Base-by-base conservation (phyloP, 2,113 vertebrate genomes). In the Chinchilla lanigera region DNA sequence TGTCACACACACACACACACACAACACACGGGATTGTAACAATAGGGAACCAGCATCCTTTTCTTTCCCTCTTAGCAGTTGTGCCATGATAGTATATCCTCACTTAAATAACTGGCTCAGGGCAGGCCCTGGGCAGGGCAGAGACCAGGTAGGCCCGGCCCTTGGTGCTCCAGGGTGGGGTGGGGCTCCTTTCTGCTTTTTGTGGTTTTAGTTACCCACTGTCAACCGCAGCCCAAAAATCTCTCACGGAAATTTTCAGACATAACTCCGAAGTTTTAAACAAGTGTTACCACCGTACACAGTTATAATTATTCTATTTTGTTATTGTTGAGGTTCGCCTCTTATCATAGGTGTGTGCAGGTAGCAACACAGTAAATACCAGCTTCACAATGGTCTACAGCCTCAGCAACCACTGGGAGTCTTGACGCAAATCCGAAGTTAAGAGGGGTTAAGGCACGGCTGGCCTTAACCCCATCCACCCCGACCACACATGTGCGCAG, bases 401-500 rank as follows among this genome's bases (percentile, higher is more conserved):
- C 38, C 6, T 60, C 47, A 41, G 80, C 3, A 8, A 28, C 56
- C 16, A 14, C 80, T 30, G 30, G n/a, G 38, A 69, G 38, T 60
- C 52, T 84, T 30, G 65, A 22, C 33, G 17, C 28, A 58, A 20
- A 44, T 83, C n/a, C 16, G 28, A 30, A n/a, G 16, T 35, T 5
- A 17, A 60, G 54, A 5, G 33, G 19, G 35, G 17, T n/a, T n/a
- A n/a, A n/a, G n/a, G n/a, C n/a, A n/a, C n/a, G n/a, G n/a, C n/a
- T n/a, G n/a, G n/a, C n/a, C n/a, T n/a, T n/a, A n/a, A 17, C 26
- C 26, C 47, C 38, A 3, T 10, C 2, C 10, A 12, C 3, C 38
- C 30, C 16, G 2, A 50, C 35, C 41, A 28, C 0, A 35, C 10
- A 10, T 19, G 0, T 0, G 7, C 5, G 41, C 52, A 22, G 3